Evolutionary conservation across 2,797 vertebrate genomes (phyloP).

Genomic region (Ispidina lecontei): DNA sequence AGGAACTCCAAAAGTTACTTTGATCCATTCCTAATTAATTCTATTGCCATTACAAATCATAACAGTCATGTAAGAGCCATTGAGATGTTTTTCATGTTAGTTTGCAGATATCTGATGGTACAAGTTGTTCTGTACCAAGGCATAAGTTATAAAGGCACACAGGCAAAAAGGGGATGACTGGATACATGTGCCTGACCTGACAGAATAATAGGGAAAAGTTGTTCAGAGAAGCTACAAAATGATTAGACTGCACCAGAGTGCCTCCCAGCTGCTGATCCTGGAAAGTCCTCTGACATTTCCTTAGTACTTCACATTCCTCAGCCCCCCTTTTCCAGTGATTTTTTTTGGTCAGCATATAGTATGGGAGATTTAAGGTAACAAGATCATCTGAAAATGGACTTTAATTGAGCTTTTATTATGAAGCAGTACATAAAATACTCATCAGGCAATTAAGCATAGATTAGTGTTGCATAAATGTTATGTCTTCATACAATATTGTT

Average conservation of each 20-base stretch:
- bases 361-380: not conserved
- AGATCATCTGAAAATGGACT: not conserved
- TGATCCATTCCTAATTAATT: not conserved
- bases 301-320: not conserved
- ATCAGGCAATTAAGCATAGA: not conserved
- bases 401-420: constrained; percentile 50
- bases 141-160: not conserved
- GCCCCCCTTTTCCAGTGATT: not conserved
- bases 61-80: not conserved
- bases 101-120: not conserved
- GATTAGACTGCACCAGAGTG: not conserved
- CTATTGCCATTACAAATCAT: not conserved
- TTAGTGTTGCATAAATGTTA: not conserved
- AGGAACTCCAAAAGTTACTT: not conserved
- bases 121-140: not conserved
- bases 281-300: not conserved
- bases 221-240: not conserved
- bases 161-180: not conserved
- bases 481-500: not conserved
- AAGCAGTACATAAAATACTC: not conserved
- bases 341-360: not conserved
- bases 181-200: not conserved
- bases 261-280: not conserved
- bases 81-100: not conserved
- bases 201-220: not conserved